These are phyloP conservation scores for Clamator glandarius DNA, from an alignment of 2,797 vertebrate species.

Conservation along the genomic window DNA sequence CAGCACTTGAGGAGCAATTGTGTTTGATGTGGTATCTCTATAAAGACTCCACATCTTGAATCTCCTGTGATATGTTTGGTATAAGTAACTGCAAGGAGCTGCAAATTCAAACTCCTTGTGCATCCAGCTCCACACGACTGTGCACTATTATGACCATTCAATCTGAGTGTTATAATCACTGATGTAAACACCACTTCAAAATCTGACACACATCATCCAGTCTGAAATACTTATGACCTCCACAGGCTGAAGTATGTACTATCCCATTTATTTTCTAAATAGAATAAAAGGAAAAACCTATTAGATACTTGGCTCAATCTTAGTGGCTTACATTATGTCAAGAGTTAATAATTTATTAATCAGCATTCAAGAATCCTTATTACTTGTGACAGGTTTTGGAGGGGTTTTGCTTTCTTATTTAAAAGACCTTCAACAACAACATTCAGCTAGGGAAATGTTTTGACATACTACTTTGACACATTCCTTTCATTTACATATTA, in stretches of 20 bases:
- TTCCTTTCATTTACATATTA: slow-evolving; percentile 14
- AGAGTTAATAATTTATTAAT: slow-evolving; percentile 48
- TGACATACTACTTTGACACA: background rate
- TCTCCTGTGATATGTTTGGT: background rate
- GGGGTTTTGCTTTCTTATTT: slow-evolving; percentile 24
- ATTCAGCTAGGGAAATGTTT: background rate
- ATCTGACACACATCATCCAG: background rate
- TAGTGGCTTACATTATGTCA: background rate
- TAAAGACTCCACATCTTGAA: background rate
- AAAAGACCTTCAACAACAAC: slow-evolving; percentile 14
- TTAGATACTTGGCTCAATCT: background rate
- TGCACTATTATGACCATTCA: background rate
- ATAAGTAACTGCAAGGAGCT: slow-evolving; percentile 20
- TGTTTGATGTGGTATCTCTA: background rate
- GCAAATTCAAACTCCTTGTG: background rate
- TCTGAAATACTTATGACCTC: background rate
- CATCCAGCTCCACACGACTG: background rate
- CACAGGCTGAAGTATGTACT: background rate
- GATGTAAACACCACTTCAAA: background rate
- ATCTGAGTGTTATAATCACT: background rate
- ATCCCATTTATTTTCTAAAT: background rate
- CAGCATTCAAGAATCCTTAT: background rate
- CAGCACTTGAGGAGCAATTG: background rate
- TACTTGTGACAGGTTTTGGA: background rate
- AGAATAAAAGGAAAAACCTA: background rate